Evolutionary conservation across 2,113 vertebrate species (phyloP).

Genomic region (Carassius carassius): DNA sequence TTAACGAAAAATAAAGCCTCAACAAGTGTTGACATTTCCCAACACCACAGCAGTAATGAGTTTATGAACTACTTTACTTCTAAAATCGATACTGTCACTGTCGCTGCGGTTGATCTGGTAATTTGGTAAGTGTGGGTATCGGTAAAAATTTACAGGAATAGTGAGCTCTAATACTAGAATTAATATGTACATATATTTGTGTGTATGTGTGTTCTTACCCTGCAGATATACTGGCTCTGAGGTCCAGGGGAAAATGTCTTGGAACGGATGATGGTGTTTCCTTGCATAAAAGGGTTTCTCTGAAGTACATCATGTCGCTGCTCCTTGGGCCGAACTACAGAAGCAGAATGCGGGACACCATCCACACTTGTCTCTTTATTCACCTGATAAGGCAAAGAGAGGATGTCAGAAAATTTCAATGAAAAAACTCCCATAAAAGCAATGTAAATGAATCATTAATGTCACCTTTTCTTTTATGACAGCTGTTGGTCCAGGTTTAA

Average conservation of each 20-base stretch:
- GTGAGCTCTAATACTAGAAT: too few relatives aligned
- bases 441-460: neutral
- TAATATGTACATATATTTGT: neutral
- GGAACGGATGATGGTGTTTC: slow-evolving; percentile 95
- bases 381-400: slow-evolving; percentile 50
- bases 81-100: too few relatives aligned
- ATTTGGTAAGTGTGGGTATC: neutral
- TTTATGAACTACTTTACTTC: too few relatives aligned
- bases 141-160: neutral
- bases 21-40: too few relatives aligned
- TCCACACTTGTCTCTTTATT: slow-evolving; percentile 92
- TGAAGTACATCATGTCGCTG: slow-evolving; percentile 75
- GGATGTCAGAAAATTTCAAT: neutral
- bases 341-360: slow-evolving; percentile 69
- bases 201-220: slow-evolving; percentile 76
- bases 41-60: too few relatives aligned
- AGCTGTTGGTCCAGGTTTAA: slow-evolving; percentile 35
- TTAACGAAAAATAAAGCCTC: too few relatives aligned
- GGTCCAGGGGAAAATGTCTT: slow-evolving; percentile 98
- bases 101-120: slow-evolving; percentile 94
- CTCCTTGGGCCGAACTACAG: slow-evolving; percentile 91
- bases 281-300: slow-evolving; percentile 86
- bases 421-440: neutral
- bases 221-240: slow-evolving; percentile 96
- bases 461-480: slow-evolving; percentile 70